Percentiles rank a stretch among this genome's conserved stretches.
These are phyloP conservation scores for Pardalotus punctatus DNA, from an alignment of 2,113 vertebrate genomes.

Conservation along the genomic window DNA sequence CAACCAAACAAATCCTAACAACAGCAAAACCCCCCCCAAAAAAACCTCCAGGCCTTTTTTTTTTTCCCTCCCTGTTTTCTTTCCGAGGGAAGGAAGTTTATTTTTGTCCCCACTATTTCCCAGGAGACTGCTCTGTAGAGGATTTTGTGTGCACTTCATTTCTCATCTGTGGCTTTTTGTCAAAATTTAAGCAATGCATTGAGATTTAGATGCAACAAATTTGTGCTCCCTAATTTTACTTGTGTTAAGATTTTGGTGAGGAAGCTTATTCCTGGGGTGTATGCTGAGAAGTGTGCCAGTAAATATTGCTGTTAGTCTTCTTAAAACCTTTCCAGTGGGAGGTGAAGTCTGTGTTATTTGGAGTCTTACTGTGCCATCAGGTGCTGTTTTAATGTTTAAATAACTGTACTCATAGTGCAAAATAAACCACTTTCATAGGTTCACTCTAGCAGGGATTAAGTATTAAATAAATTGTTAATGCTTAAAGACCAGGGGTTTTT, in stretches of 20 bases:
- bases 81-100: constrained; percentile 21
- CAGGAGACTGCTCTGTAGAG: neutral
- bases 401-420: neutral
- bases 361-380: neutral
- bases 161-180: neutral
- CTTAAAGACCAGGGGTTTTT: neutral
- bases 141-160: neutral
- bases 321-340: neutral
- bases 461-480: neutral
- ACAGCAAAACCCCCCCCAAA: fast-evolving
- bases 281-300: neutral
- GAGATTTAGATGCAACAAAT: neutral
- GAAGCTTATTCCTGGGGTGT: neutral
- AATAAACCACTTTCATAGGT: neutral
- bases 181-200: neutral
- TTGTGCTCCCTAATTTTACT: neutral
- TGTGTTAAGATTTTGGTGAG: neutral
- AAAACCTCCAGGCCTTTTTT: neutral
- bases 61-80: neutral
- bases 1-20: neutral
- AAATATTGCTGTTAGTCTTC: neutral
- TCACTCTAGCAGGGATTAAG: neutral
- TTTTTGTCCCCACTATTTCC: constrained; percentile 15
- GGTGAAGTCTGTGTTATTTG: neutral
- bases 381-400: neutral